Conservation (phyloP, 2,797 vertebrate genomes). For the Brachyalestes nurse region DNA sequence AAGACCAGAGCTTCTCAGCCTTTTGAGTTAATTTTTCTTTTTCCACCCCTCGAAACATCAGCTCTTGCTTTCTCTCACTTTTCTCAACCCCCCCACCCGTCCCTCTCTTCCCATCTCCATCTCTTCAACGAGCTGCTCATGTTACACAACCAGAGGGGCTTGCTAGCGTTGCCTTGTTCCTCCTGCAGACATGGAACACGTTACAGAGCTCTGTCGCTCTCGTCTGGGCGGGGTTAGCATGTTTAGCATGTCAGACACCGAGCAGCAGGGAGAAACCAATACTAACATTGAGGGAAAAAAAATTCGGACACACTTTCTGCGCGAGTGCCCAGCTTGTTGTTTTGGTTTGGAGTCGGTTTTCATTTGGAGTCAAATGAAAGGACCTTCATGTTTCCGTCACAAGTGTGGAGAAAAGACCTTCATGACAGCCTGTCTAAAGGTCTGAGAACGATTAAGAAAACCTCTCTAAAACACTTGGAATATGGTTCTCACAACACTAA, state of each 20-base stretch:
- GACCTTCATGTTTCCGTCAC: no score
- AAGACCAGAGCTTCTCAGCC: slow-evolving; percentile 12
- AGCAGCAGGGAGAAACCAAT: slow-evolving; percentile 73
- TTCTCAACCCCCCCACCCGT: slow-evolving; percentile 1
- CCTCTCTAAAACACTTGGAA: no score
- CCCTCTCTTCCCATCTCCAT: slow-evolving; percentile 43
- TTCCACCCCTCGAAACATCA: slow-evolving; percentile 37
- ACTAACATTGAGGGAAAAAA: slow-evolving; percentile 1
- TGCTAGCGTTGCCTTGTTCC: slow-evolving; percentile 71
- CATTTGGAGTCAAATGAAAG: no score
- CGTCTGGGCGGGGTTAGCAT: slow-evolving; percentile 66
- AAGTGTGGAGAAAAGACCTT: no score
- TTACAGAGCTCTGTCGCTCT: slow-evolving; percentile 65
- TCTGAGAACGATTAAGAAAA: no score
- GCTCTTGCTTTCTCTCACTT: slow-evolving; percentile 7
- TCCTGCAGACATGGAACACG: slow-evolving; percentile 69
- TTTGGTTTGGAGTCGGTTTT: no score
- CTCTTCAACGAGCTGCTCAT: slow-evolving; percentile 71
- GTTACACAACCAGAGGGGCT: slow-evolving; percentile 79
- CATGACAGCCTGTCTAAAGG: no score
- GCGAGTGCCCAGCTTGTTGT: no score
- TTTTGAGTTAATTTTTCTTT: neutral
- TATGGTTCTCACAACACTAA: no score
- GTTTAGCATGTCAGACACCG: slow-evolving; percentile 52
- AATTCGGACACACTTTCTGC: neutral